phyloP scores from a whole-genome alignment of 1,140 invertebrate species.

The Bombus ignitus region DNA sequence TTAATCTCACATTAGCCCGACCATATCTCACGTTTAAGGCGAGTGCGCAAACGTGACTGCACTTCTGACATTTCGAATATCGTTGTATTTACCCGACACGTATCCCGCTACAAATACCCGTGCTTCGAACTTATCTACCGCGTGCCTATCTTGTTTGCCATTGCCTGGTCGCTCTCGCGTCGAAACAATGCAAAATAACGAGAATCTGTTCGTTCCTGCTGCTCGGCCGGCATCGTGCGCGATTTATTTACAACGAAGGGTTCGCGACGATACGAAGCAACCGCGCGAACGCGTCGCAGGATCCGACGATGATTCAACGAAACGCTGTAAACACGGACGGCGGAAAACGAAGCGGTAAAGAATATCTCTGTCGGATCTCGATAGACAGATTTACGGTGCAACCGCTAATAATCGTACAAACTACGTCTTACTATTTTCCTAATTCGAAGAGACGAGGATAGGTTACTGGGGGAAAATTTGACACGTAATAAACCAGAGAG shows the following conservation, averaged over 20 bases:
- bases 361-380: too few relatives aligned
- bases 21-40: constrained; percentile 51
- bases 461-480: not conserved
- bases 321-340: not conserved
- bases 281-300: too few relatives aligned
- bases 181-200: constrained; percentile 43
- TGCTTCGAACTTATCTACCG: constrained; percentile 50
- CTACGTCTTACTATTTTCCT: not conserved
- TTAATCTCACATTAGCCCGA: constrained; percentile 53
- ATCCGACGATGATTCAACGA: constrained; percentile 5
- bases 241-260: too few relatives aligned
- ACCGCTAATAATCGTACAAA: not conserved
- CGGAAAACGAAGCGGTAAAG: not conserved
- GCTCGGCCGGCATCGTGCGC: too few relatives aligned
- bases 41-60: constrained; percentile 52
- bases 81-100: constrained; percentile 44
- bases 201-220: constrained; percentile 16
- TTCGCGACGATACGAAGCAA: too few relatives aligned
- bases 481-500: not conserved
- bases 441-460: not conserved
- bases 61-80: constrained; percentile 61
- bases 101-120: constrained; percentile 49
- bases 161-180: constrained; percentile 4
- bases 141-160: constrained; percentile 33
- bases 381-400: not conserved